Evolutionary conservation across 2,113 vertebrate genomes (phyloP).

Genomic region (Murina feae): DNA sequence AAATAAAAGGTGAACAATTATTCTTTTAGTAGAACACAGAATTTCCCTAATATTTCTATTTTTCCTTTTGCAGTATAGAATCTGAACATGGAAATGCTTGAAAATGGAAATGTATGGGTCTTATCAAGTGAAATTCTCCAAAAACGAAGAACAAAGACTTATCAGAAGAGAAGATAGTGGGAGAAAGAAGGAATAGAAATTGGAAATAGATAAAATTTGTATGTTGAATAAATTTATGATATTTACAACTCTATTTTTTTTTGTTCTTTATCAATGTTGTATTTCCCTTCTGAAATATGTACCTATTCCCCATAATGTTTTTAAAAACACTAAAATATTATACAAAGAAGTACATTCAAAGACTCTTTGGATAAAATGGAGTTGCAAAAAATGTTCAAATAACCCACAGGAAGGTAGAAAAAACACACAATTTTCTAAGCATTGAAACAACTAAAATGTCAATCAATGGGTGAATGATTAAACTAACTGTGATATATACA

Average conservation of each 20-base stretch:
- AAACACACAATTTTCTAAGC: not conserved
- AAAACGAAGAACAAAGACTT: not conserved
- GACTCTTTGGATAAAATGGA: not conserved
- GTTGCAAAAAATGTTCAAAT: not conserved
- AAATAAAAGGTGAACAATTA: not conserved
- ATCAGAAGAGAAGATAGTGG: not conserved
- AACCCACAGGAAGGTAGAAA: not conserved
- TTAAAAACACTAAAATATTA: not conserved
- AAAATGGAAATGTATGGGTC: not conserved
- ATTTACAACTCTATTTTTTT: not conserved
- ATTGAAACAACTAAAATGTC: not conserved
- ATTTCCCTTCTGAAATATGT: not conserved
- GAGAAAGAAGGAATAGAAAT: not conserved
- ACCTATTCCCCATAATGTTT: not conserved
- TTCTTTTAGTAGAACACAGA: not conserved
- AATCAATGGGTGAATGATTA: not conserved
- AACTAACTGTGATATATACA: not conserved
- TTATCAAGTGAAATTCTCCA: not conserved
- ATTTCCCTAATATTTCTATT: not conserved
- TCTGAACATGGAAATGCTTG: conserved; percentile 17
- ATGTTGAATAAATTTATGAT: conserved; percentile 14
- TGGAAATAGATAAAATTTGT: not conserved
- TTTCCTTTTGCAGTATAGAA: conserved; percentile 24
- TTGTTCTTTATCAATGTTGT: not conserved
- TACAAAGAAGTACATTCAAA: not conserved